Base-by-base conservation (phyloP, 2,888 invertebrate species). In the Adineta ricciae region DNA sequence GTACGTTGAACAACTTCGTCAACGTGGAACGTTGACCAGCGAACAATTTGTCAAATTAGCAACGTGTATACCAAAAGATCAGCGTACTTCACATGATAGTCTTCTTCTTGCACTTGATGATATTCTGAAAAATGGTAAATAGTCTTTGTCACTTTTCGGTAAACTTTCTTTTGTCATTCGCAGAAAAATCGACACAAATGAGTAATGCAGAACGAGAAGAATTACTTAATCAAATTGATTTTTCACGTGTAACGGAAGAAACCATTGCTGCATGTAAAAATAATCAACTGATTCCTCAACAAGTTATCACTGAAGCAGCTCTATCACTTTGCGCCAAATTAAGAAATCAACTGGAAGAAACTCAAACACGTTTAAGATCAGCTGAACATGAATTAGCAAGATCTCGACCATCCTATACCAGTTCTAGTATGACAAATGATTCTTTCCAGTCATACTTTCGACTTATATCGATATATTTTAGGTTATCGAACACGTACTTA, bases 241-340 rank as follows among this genome's bases (percentile, higher is more conserved):
- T 89, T 86, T 87, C 87, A n/a, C 87, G 88, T 4, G 86, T 90
- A 41, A 88, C 88, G 19, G 90, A 90, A 84, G 87, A 87, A 16
- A 88, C 88, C 1, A 87, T 90, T 8, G 88, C 88, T 87, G 87
- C 87, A 64, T 89, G 89, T 9, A 88, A 88, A 73, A 88, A 89
- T 52, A 87, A 88, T n/a, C 87, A 89, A n/a, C 87, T 89, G 1
- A 88, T 89, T 14, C 89, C 90, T 0, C 87, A 87, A 21, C 85
- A 86, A 8, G 87, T 87, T 83, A 87, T 90, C 21, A 89, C 90
- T 1, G 87, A 87, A 82, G 89, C 89, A 1, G 89, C 90, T 9
- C 86, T 90, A 11, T 87, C 88, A 14, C 87, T 90, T 56, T 89
- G 89, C 86, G 83, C 87, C 24, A 87, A 87, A 46, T 87, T 90